phyloP scores from a whole-genome alignment of 2,113 vertebrate genomes.

The Phylloscopus trochilus region DNA sequence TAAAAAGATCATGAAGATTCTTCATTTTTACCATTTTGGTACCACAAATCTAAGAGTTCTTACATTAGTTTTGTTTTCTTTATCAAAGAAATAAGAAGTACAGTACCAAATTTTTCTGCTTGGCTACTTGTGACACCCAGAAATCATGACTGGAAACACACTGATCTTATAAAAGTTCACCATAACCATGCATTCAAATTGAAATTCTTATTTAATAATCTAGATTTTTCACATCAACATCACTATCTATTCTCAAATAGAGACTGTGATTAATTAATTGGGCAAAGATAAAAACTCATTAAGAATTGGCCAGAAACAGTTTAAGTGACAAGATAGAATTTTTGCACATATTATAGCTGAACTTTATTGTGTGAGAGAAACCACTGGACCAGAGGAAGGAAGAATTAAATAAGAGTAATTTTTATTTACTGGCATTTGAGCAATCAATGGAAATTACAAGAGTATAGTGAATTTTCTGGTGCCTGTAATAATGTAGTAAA shows the following conservation, averaged over 20 bases:
- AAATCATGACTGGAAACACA: background rate
- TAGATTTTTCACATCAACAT: background rate
- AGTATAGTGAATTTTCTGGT: background rate
- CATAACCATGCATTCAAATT: background rate
- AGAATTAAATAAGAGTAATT: background rate
- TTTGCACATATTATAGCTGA: background rate
- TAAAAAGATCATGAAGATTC: background rate
- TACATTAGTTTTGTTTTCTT: background rate
- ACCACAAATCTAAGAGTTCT: background rate
- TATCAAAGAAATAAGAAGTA: background rate
- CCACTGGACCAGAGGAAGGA: background rate
- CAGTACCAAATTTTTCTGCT: background rate
- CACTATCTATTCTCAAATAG: background rate
- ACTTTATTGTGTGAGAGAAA: background rate
- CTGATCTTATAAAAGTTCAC: background rate
- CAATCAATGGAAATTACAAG: background rate
- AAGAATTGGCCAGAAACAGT: background rate
- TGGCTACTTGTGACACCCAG: background rate
- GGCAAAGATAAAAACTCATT: background rate
- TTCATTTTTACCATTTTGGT: background rate
- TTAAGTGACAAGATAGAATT: background rate
- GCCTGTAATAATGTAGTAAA: background rate
- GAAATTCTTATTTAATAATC: background rate
- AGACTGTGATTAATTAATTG: background rate
- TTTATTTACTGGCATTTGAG: background rate